A percentile compares a stretch with the other conserved stretches of the same genome.
Conservation (phyloP, 2,113 vertebrate genomes). For the Oreochromis aureus region DNA sequence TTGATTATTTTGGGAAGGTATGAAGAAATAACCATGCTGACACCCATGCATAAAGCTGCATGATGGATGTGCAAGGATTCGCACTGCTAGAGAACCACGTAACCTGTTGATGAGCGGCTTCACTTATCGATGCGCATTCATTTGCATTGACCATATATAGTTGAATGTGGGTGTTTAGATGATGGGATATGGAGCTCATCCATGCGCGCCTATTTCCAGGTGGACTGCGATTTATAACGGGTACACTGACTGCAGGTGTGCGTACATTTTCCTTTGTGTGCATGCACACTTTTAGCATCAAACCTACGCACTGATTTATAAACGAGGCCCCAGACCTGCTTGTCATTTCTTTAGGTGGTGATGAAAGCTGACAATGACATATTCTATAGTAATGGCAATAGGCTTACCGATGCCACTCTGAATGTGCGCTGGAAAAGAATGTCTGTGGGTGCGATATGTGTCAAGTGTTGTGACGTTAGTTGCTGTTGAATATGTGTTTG, state of each 20-base stretch:
- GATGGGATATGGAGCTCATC: neutral
- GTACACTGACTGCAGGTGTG: neutral
- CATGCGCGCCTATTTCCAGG: neutral
- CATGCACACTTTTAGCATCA: neutral
- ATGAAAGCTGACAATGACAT: slow-evolving; percentile 30
- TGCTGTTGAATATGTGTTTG: slow-evolving; percentile 40
- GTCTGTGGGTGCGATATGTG: slow-evolving; percentile 43
- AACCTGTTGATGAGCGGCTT: neutral
- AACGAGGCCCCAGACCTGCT: neutral
- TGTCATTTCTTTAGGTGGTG: neutral
- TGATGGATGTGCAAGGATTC: neutral
- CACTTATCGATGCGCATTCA: neutral
- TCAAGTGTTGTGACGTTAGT: slow-evolving; percentile 45
- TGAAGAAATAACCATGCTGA: neutral
- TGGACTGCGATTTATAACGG: neutral
- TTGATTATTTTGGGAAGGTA: neutral
- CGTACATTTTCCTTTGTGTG: neutral
- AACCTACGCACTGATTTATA: neutral
- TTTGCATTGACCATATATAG: neutral
- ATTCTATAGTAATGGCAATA: slow-evolving; percentile 19
- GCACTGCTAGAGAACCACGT: neutral
- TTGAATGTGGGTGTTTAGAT: neutral
- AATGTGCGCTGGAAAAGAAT: slow-evolving; percentile 20
- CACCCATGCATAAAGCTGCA: neutral
- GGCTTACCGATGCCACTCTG: slow-evolving; percentile 8